Evolutionary conservation across 1,140 invertebrate genomes (phyloP).

Genomic region (Mya arenaria): DNA sequence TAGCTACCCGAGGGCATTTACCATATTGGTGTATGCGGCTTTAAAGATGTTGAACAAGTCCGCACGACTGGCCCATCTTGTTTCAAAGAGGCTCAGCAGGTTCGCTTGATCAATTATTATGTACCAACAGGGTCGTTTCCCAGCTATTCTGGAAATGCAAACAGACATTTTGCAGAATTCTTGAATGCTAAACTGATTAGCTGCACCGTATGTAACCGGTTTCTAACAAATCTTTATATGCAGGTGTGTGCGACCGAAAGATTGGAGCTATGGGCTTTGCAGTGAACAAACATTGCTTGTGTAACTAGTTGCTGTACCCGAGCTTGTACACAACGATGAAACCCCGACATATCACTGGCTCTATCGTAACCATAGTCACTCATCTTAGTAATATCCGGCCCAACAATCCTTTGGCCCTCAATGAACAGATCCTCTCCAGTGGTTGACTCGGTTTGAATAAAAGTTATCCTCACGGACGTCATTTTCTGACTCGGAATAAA

Average conservation of each 20-base stretch:
- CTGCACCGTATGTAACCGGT: slow-evolving; percentile 11
- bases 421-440: slow-evolving; percentile 9
- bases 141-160: slow-evolving; percentile 13
- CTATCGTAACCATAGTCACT: slow-evolving; percentile 3
- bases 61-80: slow-evolving; percentile 34
- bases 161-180: slow-evolving; percentile 12
- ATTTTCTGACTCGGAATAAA: slow-evolving; percentile 5
- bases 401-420: slow-evolving; percentile 7
- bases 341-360: too few species aligned
- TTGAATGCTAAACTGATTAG: too few species aligned
- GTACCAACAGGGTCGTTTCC: not conserved
- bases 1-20: slow-evolving; percentile 10
- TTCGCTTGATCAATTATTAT: slow-evolving; percentile 15
- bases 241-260: slow-evolving; percentile 1
- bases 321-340: not conserved
- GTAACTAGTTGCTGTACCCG: not conserved
- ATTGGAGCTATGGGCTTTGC: slow-evolving; percentile 21
- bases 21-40: slow-evolving; percentile 6
- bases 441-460: slow-evolving; percentile 13
- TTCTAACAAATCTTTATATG: not conserved
- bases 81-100: slow-evolving; percentile 10
- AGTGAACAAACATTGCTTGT: slow-evolving; percentile 26
- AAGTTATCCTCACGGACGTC: slow-evolving; percentile 16
- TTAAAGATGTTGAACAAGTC: slow-evolving; percentile 12
- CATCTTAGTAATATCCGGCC: slow-evolving; percentile 30